These are phyloP conservation scores for Myopa testacea DNA, from an alignment of 2,888 invertebrate genomes.

Conservation along the genomic window DNA sequence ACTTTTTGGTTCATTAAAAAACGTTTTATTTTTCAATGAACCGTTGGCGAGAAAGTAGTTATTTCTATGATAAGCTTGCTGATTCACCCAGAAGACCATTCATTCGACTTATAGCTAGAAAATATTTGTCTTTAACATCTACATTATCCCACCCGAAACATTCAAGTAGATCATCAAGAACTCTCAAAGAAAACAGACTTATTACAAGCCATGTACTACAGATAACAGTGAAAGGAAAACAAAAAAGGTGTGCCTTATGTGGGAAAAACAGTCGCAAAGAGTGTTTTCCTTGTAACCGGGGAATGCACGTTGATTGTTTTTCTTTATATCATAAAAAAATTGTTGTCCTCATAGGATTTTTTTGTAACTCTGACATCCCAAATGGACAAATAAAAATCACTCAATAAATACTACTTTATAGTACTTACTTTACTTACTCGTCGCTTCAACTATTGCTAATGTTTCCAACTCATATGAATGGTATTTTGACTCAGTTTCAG, in stretches of 20 bases:
- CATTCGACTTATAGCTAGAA: not conserved
- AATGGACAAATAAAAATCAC: no score
- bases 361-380: not conserved
- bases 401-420: no score
- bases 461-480: no score
- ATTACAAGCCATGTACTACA: conserved; percentile 11
- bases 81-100: conserved; percentile 21
- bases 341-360: not conserved
- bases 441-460: no score
- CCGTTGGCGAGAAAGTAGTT: conserved; percentile 19
- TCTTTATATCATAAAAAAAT: not conserved
- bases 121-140: no score
- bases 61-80: conserved; percentile 11
- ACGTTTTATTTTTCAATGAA: no score
- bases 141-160: no score
- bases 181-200: conserved; percentile 9
- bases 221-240: not conserved
- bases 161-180: not conserved
- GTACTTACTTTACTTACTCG: no score
- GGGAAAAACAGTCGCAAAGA: not conserved
- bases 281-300: conserved; percentile 1
- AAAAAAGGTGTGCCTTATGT: not conserved
- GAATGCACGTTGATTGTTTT: conserved; percentile 1
- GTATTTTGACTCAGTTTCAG: no score
- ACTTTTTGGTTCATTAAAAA: no score